These are phyloP conservation scores for Terebella lapidaria DNA, from an alignment of 2,888 invertebrate genomes.

Conservation along the genomic window DNA sequence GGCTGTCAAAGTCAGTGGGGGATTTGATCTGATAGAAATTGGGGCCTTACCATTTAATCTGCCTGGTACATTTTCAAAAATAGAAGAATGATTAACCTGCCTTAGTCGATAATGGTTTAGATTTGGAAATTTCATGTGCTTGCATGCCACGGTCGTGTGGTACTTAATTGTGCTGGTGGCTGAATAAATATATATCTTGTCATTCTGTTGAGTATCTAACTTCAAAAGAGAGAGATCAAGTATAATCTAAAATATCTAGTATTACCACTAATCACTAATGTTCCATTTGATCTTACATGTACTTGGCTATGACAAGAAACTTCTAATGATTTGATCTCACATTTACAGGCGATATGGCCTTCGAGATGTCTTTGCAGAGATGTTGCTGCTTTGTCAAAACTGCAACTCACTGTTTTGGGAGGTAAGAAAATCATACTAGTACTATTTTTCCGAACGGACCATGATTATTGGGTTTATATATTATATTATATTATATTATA, in stretches of 20 bases:
- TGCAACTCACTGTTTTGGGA: conserved; percentile 28
- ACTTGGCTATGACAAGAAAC: no score
- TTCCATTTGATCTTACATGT: background rate
- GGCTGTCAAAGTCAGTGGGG: conserved; percentile 70
- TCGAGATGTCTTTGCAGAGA: conserved; percentile 17
- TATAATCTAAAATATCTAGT: no score
- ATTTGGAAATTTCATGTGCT: no score
- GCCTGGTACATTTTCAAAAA: background rate
- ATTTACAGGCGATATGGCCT: conserved; percentile 19
- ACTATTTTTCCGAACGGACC: background rate
- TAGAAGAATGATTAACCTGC: no score
- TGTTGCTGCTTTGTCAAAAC: conserved; percentile 22
- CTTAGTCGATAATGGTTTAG: no score
- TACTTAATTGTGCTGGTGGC: no score
- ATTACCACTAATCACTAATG: no score
- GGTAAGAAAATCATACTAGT: conserved; percentile 13
- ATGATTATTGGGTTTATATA: background rate
- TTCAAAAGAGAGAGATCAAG: no score
- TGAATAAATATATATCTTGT: no score
- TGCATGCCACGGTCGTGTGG: no score
- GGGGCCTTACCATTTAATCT: background rate
- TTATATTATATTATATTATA: background rate
- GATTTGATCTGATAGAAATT: background rate
- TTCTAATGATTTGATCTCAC: no score
- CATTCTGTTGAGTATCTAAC: no score